phyloP scores from a whole-genome alignment of 2,797 vertebrate genomes.

The Anabacerthia variegaticeps region DNA sequence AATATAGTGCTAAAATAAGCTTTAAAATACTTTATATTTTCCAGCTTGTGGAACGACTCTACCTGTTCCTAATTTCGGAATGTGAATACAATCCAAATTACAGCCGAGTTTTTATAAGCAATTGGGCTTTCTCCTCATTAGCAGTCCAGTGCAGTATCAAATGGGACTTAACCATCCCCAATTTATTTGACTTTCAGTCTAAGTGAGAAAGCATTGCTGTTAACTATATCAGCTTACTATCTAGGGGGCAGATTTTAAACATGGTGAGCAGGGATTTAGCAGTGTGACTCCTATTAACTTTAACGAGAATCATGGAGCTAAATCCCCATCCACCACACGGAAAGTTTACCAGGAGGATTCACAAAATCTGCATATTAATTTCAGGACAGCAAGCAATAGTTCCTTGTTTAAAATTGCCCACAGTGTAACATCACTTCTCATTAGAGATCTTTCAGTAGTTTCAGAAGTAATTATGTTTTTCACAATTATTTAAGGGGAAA shows the following conservation, averaged over 20 bases:
- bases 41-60: background rate
- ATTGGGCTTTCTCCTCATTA: slow-evolving; percentile 18
- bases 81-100: background rate
- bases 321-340: slow-evolving; percentile 28
- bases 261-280: slow-evolving; percentile 54
- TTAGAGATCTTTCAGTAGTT: slow-evolving; percentile 51
- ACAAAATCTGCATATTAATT: slow-evolving; percentile 63
- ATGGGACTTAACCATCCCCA: slow-evolving; percentile 14
- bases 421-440: slow-evolving; percentile 60
- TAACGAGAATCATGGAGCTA: slow-evolving; percentile 50
- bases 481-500: slow-evolving; percentile 57
- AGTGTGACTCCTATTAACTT: slow-evolving; percentile 53
- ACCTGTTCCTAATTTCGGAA: background rate
- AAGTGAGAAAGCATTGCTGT: slow-evolving; percentile 23
- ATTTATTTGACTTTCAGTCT: slow-evolving; percentile 47
- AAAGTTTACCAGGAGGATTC: slow-evolving; percentile 59
- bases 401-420: slow-evolving; percentile 60
- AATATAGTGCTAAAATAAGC: background rate
- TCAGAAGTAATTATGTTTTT: slow-evolving; percentile 65
- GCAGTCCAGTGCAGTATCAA: background rate
- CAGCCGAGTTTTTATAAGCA: background rate
- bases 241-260: slow-evolving; percentile 51
- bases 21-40: background rate
- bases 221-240: slow-evolving; percentile 57
- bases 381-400: slow-evolving; percentile 60